These are phyloP conservation scores for Xylota segnis DNA, from an alignment of 2,888 invertebrate species.

Conservation along the genomic window DNA sequence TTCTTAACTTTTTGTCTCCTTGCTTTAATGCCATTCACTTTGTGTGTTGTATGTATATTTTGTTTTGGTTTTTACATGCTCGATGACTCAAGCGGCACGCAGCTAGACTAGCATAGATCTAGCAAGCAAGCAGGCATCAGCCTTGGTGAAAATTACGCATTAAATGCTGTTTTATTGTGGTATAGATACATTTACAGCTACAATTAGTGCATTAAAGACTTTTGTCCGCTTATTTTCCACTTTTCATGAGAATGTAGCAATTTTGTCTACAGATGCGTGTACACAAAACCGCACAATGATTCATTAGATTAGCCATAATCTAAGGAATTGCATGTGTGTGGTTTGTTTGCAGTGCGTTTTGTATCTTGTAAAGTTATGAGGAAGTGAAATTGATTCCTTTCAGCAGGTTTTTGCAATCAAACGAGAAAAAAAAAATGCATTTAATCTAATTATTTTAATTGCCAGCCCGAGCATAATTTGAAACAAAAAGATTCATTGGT, in stretches of 20 bases:
- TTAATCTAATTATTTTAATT: slow-evolving; percentile 35
- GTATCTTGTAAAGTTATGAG: slow-evolving; percentile 36
- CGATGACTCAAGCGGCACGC: slow-evolving; percentile 60
- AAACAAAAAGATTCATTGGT: slow-evolving; percentile 22
- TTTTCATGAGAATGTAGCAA: slow-evolving; percentile 53
- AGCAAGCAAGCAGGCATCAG: slow-evolving; percentile 65
- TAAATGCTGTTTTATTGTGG: slow-evolving; percentile 59
- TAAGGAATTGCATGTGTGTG: slow-evolving; percentile 33
- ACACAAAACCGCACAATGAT: slow-evolving; percentile 72
- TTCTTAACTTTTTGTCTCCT: slow-evolving; percentile 47
- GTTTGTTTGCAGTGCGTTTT: slow-evolving; percentile 10
- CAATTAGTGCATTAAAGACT: slow-evolving; percentile 61
- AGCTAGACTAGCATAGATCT: slow-evolving; percentile 41
- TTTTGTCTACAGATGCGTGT: slow-evolving; percentile 68
- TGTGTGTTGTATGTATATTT: slow-evolving; percentile 23
- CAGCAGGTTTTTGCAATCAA: slow-evolving; percentile 56
- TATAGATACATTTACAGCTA: slow-evolving; percentile 50
- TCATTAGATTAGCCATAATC: slow-evolving; percentile 63
- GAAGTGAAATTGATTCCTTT: slow-evolving; percentile 61
- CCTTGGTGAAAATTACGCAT: slow-evolving; percentile 74
- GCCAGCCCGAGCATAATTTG: neutral
- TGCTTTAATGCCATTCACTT: slow-evolving; percentile 70
- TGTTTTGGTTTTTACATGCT: slow-evolving; percentile 51
- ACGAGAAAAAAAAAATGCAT: neutral
- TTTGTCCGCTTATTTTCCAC: slow-evolving; percentile 31